These are phyloP conservation scores for Zelleria hepariella DNA, from an alignment of 2,888 invertebrate genomes.

Conservation along the genomic window DNA sequence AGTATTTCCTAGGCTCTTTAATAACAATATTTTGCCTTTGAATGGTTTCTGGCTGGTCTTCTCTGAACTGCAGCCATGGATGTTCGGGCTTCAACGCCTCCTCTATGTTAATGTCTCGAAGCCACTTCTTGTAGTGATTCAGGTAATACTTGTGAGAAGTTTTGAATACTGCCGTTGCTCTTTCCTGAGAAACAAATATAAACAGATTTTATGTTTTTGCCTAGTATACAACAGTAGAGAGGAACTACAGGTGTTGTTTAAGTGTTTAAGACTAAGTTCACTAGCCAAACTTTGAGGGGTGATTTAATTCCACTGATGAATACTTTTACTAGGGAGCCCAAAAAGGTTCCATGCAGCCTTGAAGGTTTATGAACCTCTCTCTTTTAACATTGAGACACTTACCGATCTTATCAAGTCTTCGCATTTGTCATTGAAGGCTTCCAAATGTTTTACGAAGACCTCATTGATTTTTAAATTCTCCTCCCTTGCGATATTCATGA, in stretches of 20 bases:
- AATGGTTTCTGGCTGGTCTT: slow-evolving; percentile 45
- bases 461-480: slow-evolving; percentile 75
- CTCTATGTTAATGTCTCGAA: slow-evolving; percentile 50
- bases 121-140: slow-evolving; percentile 41
- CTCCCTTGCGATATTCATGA: slow-evolving; percentile 76
- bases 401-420: slow-evolving; percentile 60
- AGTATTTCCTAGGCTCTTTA: slow-evolving; percentile 48
- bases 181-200: slow-evolving; percentile 10
- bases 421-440: slow-evolving; percentile 73
- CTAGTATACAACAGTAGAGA: no score
- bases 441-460: slow-evolving; percentile 74
- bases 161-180: background rate
- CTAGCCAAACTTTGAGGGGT: no score
- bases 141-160: slow-evolving; percentile 20
- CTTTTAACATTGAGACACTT: no score
- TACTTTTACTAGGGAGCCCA: no score
- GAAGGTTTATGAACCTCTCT: no score
- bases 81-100: slow-evolving; percentile 54
- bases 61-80: slow-evolving; percentile 77
- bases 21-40: slow-evolving; percentile 42
- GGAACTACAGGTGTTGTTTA: no score
- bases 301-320: no score
- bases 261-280: no score
- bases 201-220: no score
- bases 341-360: no score